Evolutionary conservation across 2,797 vertebrate species (phyloP).

Genomic region (Lagocephalus sceleratus): DNA sequence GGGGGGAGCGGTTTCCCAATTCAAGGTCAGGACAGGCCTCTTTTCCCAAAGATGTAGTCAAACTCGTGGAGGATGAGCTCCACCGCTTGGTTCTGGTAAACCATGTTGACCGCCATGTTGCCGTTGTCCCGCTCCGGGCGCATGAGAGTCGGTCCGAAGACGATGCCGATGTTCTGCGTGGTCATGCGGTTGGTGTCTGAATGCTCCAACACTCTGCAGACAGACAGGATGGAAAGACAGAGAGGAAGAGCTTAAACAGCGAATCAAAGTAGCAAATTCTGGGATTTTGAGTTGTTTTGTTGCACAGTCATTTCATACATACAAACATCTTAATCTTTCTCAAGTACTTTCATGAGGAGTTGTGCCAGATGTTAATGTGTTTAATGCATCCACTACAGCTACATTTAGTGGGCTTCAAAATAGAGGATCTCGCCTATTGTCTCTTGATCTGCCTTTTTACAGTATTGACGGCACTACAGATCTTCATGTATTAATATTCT

Average conservation of each 20-base stretch:
- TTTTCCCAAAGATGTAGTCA: slow-evolving; percentile 71
- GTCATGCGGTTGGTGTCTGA: slow-evolving; percentile 86
- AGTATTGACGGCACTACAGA: too few species aligned
- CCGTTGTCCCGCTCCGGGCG: slow-evolving; percentile 81
- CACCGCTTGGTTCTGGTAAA: slow-evolving; percentile 88
- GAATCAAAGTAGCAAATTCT: not conserved
- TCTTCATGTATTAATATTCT: too few species aligned
- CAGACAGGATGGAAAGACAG: not conserved
- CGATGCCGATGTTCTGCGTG: slow-evolving; percentile 90
- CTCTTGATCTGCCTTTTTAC: too few species aligned
- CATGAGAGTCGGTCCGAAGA: slow-evolving; percentile 90
- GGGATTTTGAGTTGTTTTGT: too few species aligned
- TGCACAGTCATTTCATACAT: too few species aligned
- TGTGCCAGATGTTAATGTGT: too few species aligned
- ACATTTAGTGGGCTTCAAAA: too few species aligned
- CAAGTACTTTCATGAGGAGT: too few species aligned
- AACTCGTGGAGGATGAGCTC: slow-evolving; percentile 85
- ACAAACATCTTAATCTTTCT: too few species aligned
- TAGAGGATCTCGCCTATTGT: too few species aligned
- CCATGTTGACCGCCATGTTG: slow-evolving; percentile 84
- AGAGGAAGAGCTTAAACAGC: not conserved
- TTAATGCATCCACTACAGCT: too few species aligned
- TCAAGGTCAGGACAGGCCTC: slow-evolving; percentile 48
- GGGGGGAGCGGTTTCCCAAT: slow-evolving; percentile 15
- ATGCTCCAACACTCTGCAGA: slow-evolving; percentile 80